Conservation (phyloP, 2,113 vertebrate species). For the Hemibagrus wyckioides region DNA sequence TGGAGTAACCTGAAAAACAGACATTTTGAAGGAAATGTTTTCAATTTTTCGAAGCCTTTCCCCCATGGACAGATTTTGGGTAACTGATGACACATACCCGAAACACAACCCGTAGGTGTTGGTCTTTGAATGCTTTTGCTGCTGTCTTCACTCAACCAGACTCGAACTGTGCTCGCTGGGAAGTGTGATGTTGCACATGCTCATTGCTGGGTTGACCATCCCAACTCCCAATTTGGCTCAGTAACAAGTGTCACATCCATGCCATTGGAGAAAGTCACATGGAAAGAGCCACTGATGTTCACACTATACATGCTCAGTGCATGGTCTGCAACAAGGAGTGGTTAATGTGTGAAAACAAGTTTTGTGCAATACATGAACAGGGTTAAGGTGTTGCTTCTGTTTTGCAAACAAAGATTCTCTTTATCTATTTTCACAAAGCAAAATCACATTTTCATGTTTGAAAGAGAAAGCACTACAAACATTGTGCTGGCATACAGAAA, state of each 20-base stretch:
- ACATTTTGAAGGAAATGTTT: too few relatives aligned
- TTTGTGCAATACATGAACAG: background rate
- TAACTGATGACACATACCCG: conserved; percentile 75
- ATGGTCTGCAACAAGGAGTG: conserved; percentile 76
- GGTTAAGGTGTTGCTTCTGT: background rate
- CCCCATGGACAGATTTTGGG: background rate
- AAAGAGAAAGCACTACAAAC: conserved; percentile 7
- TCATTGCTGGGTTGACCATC: conserved; percentile 84
- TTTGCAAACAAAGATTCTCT: background rate
- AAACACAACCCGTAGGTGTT: conserved; percentile 90
- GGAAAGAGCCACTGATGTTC: conserved; percentile 87
- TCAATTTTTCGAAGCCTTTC: too few relatives aligned
- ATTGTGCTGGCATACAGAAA: background rate
- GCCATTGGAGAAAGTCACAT: conserved; percentile 88
- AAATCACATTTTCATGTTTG: background rate
- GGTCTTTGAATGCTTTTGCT: conserved; percentile 89
- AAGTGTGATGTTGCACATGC: conserved; percentile 92
- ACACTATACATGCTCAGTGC: conserved; percentile 91
- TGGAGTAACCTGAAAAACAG: background rate
- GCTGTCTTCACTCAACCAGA: conserved; percentile 92
- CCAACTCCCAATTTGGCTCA: conserved; percentile 85
- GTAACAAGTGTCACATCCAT: conserved; percentile 92
- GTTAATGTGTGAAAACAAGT: conserved; percentile 15
- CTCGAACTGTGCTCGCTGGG: conserved; percentile 90
- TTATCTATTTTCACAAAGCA: background rate